Evolutionary conservation across 64 coral and sea anemone genomes (phyloP).

Genomic region (Cladopsammia gracilis): DNA sequence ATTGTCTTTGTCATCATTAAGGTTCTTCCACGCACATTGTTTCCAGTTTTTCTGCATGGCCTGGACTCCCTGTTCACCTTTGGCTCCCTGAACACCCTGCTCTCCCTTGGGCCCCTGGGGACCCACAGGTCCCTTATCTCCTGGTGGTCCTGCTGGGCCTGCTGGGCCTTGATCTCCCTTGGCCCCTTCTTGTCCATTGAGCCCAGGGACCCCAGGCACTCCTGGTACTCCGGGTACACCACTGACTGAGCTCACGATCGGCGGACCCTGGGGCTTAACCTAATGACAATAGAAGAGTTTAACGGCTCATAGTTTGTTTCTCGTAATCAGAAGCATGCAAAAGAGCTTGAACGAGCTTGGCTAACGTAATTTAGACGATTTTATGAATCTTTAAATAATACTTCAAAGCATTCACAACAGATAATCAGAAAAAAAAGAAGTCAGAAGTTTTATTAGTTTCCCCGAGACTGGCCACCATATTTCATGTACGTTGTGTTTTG

Average conservation of each 20-base stretch:
- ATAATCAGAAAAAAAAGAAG: too few relatives aligned
- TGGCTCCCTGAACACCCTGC: not conserved
- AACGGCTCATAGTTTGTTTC: too few relatives aligned
- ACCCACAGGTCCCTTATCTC: not conserved
- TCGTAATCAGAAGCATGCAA: too few relatives aligned
- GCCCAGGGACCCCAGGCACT: slow-evolving; percentile 7
- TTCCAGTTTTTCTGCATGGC: slow-evolving; percentile 6
- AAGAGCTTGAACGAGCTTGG: too few relatives aligned
- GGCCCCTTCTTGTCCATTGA: not conserved
- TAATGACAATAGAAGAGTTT: not conserved
- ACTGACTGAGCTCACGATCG: not conserved
- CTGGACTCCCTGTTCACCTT: not conserved
- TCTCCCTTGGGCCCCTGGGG: not conserved
- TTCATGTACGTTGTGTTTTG: too few relatives aligned
- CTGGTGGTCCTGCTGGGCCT: not conserved
- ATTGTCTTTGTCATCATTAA: slow-evolving; percentile 14
- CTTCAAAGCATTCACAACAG: too few relatives aligned
- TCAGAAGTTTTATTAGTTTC: too few relatives aligned
- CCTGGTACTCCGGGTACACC: not conserved
- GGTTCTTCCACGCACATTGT: slow-evolving; percentile 16
- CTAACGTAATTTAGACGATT: too few relatives aligned
- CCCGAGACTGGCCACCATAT: too few relatives aligned
- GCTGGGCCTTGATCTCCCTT: not conserved
- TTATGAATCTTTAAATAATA: too few relatives aligned
- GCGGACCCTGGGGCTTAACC: not conserved